Conservation (phyloP, 2,113 vertebrate genomes). For the Spermophilus dauricus region DNA sequence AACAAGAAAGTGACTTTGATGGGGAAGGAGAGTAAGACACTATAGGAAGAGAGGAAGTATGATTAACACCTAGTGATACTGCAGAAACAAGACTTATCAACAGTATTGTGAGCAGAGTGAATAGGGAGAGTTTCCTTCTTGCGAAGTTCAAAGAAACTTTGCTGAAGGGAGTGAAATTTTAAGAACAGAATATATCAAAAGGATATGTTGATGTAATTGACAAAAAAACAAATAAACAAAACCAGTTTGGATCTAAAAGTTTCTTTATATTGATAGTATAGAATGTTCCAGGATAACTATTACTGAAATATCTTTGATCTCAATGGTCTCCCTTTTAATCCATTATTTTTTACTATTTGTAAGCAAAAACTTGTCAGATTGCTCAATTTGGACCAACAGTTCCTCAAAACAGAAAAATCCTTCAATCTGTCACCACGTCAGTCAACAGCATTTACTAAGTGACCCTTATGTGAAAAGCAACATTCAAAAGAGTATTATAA, state of each 20-base stretch:
- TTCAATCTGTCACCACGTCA: neutral
- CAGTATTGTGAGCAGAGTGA: neutral
- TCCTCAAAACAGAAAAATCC: neutral
- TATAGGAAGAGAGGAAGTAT: neutral
- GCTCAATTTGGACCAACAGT: neutral
- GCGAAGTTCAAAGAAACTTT: neutral
- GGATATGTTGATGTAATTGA: neutral
- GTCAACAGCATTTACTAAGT: neutral
- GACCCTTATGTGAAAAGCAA: neutral
- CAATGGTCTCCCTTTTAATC: neutral
- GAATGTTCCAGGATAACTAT: neutral
- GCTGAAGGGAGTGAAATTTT: neutral
- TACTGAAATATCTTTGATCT: neutral
- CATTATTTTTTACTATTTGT: neutral
- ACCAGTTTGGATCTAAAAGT: neutral
- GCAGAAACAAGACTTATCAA: neutral
- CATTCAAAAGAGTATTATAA: neutral
- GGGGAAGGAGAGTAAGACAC: neutral
- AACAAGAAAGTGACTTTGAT: constrained; percentile 1
- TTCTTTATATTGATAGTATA: neutral
- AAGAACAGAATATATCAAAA: constrained; percentile 21
- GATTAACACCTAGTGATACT: neutral
- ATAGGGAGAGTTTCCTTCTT: neutral
- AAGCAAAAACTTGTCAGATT: neutral
- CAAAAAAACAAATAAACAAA: neutral